These are phyloP conservation scores for Tromatobia lineatoria DNA, from an alignment of 2,888 invertebrate species.

Conservation along the genomic window DNA sequence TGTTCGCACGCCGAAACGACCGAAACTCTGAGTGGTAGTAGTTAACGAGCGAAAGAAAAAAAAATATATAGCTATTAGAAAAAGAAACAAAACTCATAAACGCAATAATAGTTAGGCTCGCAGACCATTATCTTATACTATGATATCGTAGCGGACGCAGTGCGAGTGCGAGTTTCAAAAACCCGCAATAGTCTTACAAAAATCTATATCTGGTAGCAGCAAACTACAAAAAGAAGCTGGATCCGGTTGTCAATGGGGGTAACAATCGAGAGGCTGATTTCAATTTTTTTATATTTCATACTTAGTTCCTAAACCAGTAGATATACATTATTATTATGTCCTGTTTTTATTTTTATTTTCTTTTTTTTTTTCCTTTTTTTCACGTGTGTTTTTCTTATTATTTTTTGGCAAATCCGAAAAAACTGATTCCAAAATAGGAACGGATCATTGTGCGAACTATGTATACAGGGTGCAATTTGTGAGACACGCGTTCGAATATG, in stretches of 20 bases:
- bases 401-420: conserved; percentile 82
- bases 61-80: not conserved
- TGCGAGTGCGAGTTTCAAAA: not conserved
- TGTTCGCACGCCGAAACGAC: conserved; percentile 38
- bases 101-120: conserved; percentile 9
- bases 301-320: conserved; percentile 68
- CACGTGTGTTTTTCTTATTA: conserved; percentile 62
- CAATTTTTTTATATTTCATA: conserved; percentile 60
- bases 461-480: conserved; percentile 82
- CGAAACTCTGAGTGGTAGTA: not conserved
- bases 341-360: conserved; percentile 47
- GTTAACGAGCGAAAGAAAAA: not conserved
- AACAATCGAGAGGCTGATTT: conserved; percentile 64
- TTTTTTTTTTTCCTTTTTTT: conserved; percentile 57
- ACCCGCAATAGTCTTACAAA: not conserved
- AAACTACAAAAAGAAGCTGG: conserved; percentile 46
- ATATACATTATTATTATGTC: conserved; percentile 65
- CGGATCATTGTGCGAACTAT: conserved; percentile 84
- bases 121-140: conserved; percentile 7
- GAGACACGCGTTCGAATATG: conserved; percentile 74
- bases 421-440: conserved; percentile 83
- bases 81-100: not conserved
- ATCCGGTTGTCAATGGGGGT: conserved; percentile 52
- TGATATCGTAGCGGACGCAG: not conserved
- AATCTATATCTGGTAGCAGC: not conserved